Percentiles rank a stretch among this genome's conserved stretches.
Evolutionary conservation across 2,888 invertebrate species (phyloP).

Genomic region (Drymonia ruficornis): DNA sequence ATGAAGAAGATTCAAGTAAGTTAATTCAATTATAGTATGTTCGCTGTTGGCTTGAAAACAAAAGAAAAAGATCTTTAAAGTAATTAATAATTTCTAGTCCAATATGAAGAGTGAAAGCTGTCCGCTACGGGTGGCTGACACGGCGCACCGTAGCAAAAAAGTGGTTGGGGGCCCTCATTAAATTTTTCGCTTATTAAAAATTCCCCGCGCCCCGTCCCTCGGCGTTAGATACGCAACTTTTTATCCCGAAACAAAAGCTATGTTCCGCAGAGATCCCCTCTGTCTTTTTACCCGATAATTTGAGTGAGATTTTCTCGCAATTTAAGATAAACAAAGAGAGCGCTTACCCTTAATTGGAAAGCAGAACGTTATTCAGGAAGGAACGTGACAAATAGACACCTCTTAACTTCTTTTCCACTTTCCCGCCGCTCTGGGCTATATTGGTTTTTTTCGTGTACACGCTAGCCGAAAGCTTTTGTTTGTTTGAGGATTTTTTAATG

Average conservation of each 20-base stretch:
- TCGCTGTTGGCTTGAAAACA: slow-evolving; percentile 9
- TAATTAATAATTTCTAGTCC: slow-evolving; percentile 52
- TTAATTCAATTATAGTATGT: too few species aligned
- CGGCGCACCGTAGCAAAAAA: slow-evolving; percentile 68
- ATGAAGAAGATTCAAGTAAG: too few species aligned
- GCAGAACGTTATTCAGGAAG: slow-evolving; percentile 83
- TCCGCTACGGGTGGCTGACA: slow-evolving; percentile 62
- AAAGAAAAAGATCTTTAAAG: slow-evolving; percentile 33
- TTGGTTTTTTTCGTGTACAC: slow-evolving; percentile 78
- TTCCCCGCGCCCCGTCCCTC: slow-evolving; percentile 77
- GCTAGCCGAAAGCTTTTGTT: slow-evolving; percentile 72
- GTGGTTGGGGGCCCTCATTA: slow-evolving; percentile 73
- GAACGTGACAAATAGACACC: slow-evolving; percentile 85
- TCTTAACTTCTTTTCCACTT: slow-evolving; percentile 85
- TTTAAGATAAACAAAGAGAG: slow-evolving; percentile 85
- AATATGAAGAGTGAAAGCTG: slow-evolving; percentile 53
- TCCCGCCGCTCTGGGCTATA: slow-evolving; percentile 75
- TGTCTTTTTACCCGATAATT: slow-evolving; percentile 82
- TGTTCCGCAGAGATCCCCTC: slow-evolving; percentile 73
- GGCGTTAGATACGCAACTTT: slow-evolving; percentile 78
- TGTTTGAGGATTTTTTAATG: slow-evolving; percentile 78
- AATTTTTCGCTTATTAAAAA: slow-evolving; percentile 85
- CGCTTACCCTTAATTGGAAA: slow-evolving; percentile 85
- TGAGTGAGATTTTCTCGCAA: slow-evolving; percentile 85
- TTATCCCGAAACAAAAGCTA: slow-evolving; percentile 80